A percentile compares a stretch with the other conserved stretches of the same genome.
These are phyloP conservation scores for Cotesia congregata DNA, from an alignment of 2,888 invertebrate species.

Conservation along the genomic window DNA sequence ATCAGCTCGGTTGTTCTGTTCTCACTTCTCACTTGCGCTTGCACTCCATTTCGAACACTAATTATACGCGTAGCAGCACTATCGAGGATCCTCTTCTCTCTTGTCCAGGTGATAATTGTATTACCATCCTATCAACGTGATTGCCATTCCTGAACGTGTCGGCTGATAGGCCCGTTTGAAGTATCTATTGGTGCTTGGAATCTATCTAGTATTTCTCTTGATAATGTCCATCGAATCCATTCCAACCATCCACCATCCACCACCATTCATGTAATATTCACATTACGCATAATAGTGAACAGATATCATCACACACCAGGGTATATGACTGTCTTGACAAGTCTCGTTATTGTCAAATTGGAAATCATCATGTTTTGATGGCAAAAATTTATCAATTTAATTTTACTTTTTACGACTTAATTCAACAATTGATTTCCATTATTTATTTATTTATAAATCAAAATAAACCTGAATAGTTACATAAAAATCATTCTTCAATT, in stretches of 20 bases:
- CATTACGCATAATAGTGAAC: too few relatives aligned
- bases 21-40: conserved; percentile 47
- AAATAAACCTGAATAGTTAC: too few relatives aligned
- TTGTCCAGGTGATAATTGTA: conserved; percentile 67
- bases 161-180: conserved; percentile 59
- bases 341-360: too few relatives aligned
- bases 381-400: too few relatives aligned
- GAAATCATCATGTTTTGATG: too few relatives aligned
- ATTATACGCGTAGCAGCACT: conserved; percentile 64
- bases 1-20: conserved; percentile 42
- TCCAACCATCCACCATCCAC: neutral
- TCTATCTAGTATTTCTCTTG: conserved; percentile 30
- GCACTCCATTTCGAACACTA: conserved; percentile 62
- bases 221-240: neutral
- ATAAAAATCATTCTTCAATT: too few relatives aligned
- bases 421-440: too few relatives aligned
- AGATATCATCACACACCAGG: too few relatives aligned
- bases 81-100: conserved; percentile 56
- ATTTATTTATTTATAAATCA: too few relatives aligned
- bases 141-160: conserved; percentile 64
- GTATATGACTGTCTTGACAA: too few relatives aligned
- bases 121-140: conserved; percentile 68
- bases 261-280: neutral
- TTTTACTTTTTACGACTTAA: too few relatives aligned
- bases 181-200: conserved; percentile 50